Evolutionary conservation across 2,113 vertebrate species (phyloP).

Genomic region (Oreocharis arfaki): DNA sequence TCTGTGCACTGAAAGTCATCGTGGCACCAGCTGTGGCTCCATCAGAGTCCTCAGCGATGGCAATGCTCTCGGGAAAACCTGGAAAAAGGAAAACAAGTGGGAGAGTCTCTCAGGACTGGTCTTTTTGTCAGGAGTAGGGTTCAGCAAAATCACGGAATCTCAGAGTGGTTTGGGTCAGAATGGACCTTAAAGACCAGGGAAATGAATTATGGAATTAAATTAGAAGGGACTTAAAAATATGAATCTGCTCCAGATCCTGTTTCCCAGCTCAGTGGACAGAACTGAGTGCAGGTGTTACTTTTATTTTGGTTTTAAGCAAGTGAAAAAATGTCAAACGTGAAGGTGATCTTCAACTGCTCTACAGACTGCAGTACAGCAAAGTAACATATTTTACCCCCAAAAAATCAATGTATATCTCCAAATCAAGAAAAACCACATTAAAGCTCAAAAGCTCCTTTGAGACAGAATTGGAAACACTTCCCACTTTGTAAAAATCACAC

Average conservation of each 20-base stretch:
- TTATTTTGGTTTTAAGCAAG: neutral
- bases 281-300: neutral
- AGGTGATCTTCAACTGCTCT: neutral
- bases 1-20: constrained; percentile 80
- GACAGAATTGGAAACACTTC: neutral
- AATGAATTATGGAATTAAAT: neutral
- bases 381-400: neutral
- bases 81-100: neutral
- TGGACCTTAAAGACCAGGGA: neutral
- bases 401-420: neutral
- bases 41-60: neutral
- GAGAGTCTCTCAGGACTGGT: neutral
- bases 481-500: neutral
- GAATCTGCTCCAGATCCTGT: neutral
- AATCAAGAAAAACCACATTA: neutral
- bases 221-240: neutral
- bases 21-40: neutral
- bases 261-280: neutral
- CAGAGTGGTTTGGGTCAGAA: neutral
- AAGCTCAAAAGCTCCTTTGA: neutral
- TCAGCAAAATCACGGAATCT: neutral
- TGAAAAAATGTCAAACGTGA: neutral
- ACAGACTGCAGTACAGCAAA: neutral
- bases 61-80: neutral
- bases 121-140: neutral